Conservation (phyloP, 2,888 invertebrate species). For the Fabriciana adippe region DNA sequence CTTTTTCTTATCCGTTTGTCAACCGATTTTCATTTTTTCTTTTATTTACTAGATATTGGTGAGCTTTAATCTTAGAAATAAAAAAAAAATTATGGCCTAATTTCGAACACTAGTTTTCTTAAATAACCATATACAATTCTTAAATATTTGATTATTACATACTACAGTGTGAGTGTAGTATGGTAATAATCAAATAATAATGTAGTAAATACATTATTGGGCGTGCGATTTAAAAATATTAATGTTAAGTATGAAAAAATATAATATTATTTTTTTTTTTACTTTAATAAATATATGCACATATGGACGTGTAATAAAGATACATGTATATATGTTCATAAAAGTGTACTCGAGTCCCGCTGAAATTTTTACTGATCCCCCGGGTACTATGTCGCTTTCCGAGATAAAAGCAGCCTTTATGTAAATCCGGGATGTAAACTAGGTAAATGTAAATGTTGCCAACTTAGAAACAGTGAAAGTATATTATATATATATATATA, state of each 20-base stretch:
- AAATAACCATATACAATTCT: not conserved
- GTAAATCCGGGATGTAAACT: constrained; percentile 43
- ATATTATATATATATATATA: not conserved
- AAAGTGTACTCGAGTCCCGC: constrained; percentile 40
- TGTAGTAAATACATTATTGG: no score
- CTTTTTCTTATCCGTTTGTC: no score
- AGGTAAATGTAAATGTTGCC: constrained; percentile 23
- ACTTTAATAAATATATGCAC: not conserved
- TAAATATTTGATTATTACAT: not conserved
- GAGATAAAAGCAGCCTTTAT: constrained; percentile 46
- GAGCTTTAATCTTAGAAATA: no score
- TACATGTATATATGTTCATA: constrained; percentile 12
- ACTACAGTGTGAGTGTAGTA: no score
- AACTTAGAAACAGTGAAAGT: constrained; percentile 14
- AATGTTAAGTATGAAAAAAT: not conserved
- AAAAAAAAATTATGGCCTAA: no score
- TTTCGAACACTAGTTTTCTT: no score
- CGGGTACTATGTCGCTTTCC: constrained; percentile 39
- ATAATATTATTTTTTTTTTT: not conserved
- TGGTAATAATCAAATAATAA: not conserved
- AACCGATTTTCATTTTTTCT: no score
- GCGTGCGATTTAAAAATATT: not conserved
- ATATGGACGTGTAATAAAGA: constrained; percentile 10
- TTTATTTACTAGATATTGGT: no score
- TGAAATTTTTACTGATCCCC: constrained; percentile 45